These are phyloP conservation scores for Danio albolineatus DNA, from an alignment of 2,797 vertebrate genomes.

Conservation along the genomic window DNA sequence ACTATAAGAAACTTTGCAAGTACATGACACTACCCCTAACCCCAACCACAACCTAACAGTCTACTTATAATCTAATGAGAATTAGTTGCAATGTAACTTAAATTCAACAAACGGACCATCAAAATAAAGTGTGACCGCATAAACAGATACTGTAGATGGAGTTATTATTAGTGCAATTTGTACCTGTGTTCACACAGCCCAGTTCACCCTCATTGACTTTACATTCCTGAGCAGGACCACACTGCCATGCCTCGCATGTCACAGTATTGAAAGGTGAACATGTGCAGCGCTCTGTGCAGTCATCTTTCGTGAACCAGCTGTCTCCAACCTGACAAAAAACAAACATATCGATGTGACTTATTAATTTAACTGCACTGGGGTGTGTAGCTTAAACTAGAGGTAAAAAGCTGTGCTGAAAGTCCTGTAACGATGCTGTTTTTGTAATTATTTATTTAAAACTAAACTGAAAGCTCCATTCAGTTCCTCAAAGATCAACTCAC, in stretches of 20 bases:
- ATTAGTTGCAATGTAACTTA: too few species aligned
- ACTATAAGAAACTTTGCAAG: too few species aligned
- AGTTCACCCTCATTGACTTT: constrained; percentile 82
- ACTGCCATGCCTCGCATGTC: constrained; percentile 82
- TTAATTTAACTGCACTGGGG: background rate
- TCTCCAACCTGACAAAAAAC: constrained; percentile 76
- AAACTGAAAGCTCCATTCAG: background rate
- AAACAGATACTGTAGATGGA: background rate
- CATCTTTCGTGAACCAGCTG: constrained; percentile 80
- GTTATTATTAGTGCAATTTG: background rate
- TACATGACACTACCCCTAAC: too few species aligned
- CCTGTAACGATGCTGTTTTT: background rate
- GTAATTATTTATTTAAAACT: background rate
- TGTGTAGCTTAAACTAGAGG: background rate
- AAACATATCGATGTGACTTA: constrained; percentile 22
- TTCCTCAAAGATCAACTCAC: constrained; percentile 66
- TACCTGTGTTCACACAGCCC: constrained; percentile 77
- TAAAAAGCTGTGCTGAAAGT: background rate
- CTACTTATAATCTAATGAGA: too few species aligned
- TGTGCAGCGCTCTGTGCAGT: constrained; percentile 84
- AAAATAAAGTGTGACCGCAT: too few species aligned
- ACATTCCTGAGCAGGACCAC: constrained; percentile 85
- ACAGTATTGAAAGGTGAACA: constrained; percentile 75
- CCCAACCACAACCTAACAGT: too few species aligned
- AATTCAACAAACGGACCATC: too few species aligned